Conservation (phyloP, 1,140 invertebrate species). For the Cotesia glomerata region DNA sequence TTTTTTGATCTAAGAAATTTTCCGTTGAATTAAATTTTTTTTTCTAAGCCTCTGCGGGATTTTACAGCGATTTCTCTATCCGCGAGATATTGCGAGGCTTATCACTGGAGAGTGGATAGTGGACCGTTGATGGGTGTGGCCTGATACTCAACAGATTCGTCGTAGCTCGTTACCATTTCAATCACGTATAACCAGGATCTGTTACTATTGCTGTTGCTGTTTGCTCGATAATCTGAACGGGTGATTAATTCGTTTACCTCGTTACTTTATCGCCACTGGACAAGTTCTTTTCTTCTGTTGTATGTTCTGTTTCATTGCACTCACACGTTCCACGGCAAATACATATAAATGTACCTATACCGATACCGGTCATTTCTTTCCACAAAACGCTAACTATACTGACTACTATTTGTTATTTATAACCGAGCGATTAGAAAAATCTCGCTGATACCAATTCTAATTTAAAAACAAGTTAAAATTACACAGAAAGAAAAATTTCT, state of each 20-base stretch:
- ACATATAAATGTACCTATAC: not conserved
- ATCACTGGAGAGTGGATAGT: constrained; percentile 32
- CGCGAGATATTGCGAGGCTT: constrained; percentile 20
- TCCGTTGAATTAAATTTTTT: no score
- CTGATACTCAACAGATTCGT: constrained; percentile 37
- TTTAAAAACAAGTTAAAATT: not conserved
- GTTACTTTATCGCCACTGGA: constrained; percentile 33
- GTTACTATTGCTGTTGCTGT: not conserved
- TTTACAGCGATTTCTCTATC: not conserved
- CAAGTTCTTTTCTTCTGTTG: constrained; percentile 22
- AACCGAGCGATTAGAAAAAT: constrained; percentile 13
- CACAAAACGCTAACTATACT: constrained; percentile 5
- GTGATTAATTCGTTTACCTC: constrained; percentile 38
- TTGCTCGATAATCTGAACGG: not conserved
- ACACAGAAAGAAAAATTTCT: no score
- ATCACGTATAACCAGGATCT: constrained; percentile 40
- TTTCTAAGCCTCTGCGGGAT: no score
- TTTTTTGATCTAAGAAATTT: no score
- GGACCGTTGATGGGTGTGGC: constrained; percentile 47
- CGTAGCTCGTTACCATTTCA: constrained; percentile 48
- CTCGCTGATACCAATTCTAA: constrained; percentile 3
- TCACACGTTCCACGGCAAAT: not conserved
- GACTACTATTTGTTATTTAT: constrained; percentile 23
- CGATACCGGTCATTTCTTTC: constrained; percentile 14
- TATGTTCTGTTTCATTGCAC: not conserved